Conservation (phyloP, 2,888 invertebrate species). For the Macroteleia sp. region DNA sequence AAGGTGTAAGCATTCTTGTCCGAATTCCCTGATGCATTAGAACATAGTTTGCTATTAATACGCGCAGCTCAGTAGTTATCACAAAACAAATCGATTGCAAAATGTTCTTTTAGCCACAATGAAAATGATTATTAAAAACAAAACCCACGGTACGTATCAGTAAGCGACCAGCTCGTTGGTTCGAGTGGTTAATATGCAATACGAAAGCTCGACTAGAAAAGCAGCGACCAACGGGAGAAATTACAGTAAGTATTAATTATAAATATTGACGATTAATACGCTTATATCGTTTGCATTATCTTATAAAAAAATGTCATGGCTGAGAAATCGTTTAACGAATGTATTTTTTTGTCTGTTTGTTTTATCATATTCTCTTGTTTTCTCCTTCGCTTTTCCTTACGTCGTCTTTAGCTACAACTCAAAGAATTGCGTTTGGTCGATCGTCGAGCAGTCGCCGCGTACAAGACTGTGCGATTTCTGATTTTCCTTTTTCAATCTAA, state of each 20-base stretch:
- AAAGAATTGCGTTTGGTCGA: conserved; percentile 46
- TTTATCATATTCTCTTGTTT: conserved; percentile 1
- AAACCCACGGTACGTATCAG: too few species aligned
- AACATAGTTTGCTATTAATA: too few species aligned
- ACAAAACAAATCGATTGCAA: too few species aligned
- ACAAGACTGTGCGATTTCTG: conserved; percentile 58
- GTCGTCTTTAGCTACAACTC: conserved; percentile 2
- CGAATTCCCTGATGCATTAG: too few species aligned
- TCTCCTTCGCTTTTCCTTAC: not conserved
- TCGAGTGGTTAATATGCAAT: conserved; percentile 50
- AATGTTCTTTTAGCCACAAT: too few species aligned
- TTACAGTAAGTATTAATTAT: conserved; percentile 38
- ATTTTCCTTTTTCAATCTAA: conserved; percentile 62
- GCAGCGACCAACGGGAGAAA: conserved; percentile 62
- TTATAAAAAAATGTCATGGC: conserved; percentile 27
- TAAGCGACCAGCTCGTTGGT: conserved; percentile 44
- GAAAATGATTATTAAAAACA: too few species aligned
- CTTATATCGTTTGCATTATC: conserved; percentile 39
- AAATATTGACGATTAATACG: conserved; percentile 47
- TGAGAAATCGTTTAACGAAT: conserved; percentile 37
- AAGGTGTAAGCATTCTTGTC: too few species aligned
- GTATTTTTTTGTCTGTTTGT: too few species aligned
- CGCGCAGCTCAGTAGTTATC: too few species aligned
- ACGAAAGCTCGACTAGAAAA: conserved; percentile 59
- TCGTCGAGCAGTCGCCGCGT: conserved; percentile 62